These are phyloP conservation scores for Lasioglossum baleicum DNA, from an alignment of 1,140 invertebrate genomes.

Conservation along the genomic window DNA sequence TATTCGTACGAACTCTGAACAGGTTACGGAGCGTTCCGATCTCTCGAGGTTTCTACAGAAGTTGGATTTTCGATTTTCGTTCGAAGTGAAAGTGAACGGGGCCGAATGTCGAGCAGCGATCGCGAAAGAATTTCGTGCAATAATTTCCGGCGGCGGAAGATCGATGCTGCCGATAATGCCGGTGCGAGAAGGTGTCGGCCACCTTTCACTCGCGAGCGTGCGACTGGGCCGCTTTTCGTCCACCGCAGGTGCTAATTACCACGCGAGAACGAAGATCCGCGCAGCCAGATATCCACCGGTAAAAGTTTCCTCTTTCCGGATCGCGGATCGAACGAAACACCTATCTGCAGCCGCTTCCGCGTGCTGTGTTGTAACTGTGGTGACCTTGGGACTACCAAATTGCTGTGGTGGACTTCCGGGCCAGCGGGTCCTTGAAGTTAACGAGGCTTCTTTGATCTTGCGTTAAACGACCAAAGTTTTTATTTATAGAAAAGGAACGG, in stretches of 20 bases:
- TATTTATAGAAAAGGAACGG: too few relatives aligned
- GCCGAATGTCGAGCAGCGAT: constrained; percentile 59
- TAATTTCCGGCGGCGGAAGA: constrained; percentile 50
- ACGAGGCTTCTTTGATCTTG: too few relatives aligned
- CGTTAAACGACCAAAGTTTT: too few relatives aligned
- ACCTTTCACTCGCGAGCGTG: constrained; percentile 42
- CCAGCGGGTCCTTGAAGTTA: too few relatives aligned
- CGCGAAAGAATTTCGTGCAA: constrained; percentile 47
- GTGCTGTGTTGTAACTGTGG: too few relatives aligned
- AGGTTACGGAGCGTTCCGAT: too few relatives aligned
- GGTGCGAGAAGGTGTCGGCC: constrained; percentile 8
- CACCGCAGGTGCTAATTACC: constrained; percentile 33
- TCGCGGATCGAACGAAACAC: neutral
- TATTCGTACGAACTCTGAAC: too few relatives aligned
- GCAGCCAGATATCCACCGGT: neutral
- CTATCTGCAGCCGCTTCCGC: too few relatives aligned
- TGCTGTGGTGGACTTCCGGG: too few relatives aligned
- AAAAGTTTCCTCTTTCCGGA: constrained; percentile 26
- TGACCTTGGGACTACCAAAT: too few relatives aligned
- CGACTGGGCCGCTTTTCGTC: constrained; percentile 26
- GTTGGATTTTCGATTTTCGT: neutral
- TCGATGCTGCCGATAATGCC: constrained; percentile 23
- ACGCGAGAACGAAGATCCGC: constrained; percentile 32
- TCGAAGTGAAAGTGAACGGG: constrained; percentile 61
- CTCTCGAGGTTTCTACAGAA: too few relatives aligned